These are phyloP conservation scores for Ptychadena robeensis DNA, from an alignment of 2,797 vertebrate species.

Conservation along the genomic window DNA sequence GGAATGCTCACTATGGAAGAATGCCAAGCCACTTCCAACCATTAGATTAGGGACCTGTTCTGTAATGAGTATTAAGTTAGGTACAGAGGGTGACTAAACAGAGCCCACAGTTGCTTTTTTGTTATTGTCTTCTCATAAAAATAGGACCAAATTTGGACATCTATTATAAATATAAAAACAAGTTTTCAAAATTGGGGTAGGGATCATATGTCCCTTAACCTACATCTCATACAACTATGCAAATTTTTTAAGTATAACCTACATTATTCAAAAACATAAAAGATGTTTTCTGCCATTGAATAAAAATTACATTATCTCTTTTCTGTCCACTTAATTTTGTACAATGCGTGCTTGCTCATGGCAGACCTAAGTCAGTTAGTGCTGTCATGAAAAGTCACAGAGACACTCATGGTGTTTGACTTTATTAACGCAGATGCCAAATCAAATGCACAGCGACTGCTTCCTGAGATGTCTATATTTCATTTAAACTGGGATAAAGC, in stretches of 20 bases:
- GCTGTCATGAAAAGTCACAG: constrained; percentile 65
- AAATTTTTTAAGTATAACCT: neutral
- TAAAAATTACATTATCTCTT: constrained; percentile 37
- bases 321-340: constrained; percentile 33
- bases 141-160: no score
- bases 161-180: no score
- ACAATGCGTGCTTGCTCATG: constrained; percentile 12
- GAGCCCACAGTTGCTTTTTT: no score
- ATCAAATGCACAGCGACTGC: constrained; percentile 79
- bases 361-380: constrained; percentile 64
- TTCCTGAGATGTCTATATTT: constrained; percentile 81
- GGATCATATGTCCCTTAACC: no score
- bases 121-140: no score
- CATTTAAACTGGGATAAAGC: constrained; percentile 84
- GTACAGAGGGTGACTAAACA: no score
- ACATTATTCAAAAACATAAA: neutral
- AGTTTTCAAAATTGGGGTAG: no score
- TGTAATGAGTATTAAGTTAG: no score
- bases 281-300: neutral
- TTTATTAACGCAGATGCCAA: constrained; percentile 74
- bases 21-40: no score
- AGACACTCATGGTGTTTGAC: constrained; percentile 73
- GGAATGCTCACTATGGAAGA: no score
- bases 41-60: no score
- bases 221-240: neutral